Evolutionary conservation across 1,140 invertebrate genomes (phyloP).

Genomic region (Elymnias hypermnestra): DNA sequence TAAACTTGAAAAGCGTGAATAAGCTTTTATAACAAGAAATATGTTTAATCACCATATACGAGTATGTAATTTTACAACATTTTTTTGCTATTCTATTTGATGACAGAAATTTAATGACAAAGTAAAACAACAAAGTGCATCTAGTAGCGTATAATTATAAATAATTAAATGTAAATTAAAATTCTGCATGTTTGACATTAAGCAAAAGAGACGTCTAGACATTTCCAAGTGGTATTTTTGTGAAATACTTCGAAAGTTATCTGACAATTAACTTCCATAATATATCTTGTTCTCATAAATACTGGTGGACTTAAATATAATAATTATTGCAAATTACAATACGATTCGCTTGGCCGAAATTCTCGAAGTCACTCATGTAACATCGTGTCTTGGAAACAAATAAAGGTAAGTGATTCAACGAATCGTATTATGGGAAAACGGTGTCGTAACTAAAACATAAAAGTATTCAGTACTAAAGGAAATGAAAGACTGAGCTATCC

Average conservation of each 20-base stretch:
- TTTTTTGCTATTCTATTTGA: too few relatives aligned
- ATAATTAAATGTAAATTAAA: slow-evolving; percentile 6
- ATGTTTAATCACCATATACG: too few relatives aligned
- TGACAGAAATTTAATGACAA: too few relatives aligned
- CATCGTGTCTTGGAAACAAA: not conserved
- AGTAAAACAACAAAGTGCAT: too few relatives aligned
- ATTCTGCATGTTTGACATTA: slow-evolving; percentile 5
- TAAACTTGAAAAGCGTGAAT: too few relatives aligned
- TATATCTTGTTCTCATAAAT: slow-evolving; percentile 1
- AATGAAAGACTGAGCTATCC: too few relatives aligned
- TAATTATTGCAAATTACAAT: slow-evolving; percentile 7
- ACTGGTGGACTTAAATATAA: slow-evolving; percentile 2
- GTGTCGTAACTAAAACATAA: not conserved
- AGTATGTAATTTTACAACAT: too few relatives aligned
- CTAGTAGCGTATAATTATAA: not conserved
- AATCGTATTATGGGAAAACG: not conserved
- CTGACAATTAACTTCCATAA: slow-evolving; percentile 2
- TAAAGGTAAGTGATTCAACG: not conserved
- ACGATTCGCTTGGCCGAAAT: slow-evolving; percentile 3
- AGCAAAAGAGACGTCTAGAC: slow-evolving; percentile 3
- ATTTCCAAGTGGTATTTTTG: slow-evolving; percentile 2
- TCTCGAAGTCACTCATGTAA: slow-evolving; percentile 1
- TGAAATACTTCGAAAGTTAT: slow-evolving; percentile 1
- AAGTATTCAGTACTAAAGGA: too few relatives aligned
- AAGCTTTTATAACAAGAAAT: too few relatives aligned